Evolutionary conservation across 2,888 invertebrate genomes (phyloP), one percentile per base, ranked within the genome.

Genomic region (Cyaniris semiargus): DNA sequence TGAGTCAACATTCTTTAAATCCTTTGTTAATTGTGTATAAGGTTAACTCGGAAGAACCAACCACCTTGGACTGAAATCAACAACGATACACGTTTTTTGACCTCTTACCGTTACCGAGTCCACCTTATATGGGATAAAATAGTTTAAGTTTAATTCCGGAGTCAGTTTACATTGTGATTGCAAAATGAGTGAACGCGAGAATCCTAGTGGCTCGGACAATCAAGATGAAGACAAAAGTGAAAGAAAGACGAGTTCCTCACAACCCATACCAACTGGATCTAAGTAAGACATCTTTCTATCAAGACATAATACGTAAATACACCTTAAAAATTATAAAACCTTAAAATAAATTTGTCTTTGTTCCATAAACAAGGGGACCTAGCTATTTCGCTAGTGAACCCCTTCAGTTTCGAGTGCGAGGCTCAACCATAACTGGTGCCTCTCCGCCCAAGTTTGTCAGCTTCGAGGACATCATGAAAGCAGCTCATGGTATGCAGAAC

Each of bases 371-470:
- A 27, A 86, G 84, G 78, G 79, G 81, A 60, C 78, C 78, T 78
- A 92, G 91, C 79, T 89, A 90, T 82, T 92, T 90, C 86, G 88
- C 90, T 13, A 90, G 82, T 78, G 94, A 93, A 15, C 92, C 93
- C 0, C 88, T 94, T 27, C 93, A 94, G 83, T 96, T 95, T 83
- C 89, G 96, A 88, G 94, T 95, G 3, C 88, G 94, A 78, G 95
- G 95, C 0, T 89, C 95, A n/a, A 90, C 91, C 0, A 93, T 95
- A 78, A 95, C 95, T 0, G 95, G 95, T 31, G 96, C 96, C 0
- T 98, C 98, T 1, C 98, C 98, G 0, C 97, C 97, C 15, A 96
- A 96, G 87, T 98, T 97, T 88, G 96, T 98, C 15, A 96, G 97
- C 0, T 90, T 98, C 48, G 97, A 97, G 80, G 97, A 98, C 86